Evolutionary conservation across 2,113 vertebrate genomes (phyloP), one percentile per base, ranked within the genome.

Genomic region (Macrotis lagotis): DNA sequence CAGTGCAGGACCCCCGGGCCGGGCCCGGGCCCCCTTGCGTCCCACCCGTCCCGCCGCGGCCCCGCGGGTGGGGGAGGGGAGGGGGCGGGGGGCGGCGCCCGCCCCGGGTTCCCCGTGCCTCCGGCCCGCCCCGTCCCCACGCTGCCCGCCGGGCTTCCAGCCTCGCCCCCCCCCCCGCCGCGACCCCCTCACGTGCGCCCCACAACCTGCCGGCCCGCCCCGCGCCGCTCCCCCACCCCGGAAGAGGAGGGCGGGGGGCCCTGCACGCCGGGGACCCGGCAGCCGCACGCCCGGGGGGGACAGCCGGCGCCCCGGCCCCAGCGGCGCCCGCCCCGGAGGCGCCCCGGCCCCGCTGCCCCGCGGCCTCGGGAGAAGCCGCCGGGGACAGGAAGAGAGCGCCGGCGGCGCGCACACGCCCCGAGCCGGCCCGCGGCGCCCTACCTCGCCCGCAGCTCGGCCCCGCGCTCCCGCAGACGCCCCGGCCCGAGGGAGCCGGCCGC

Each of bases 181-280:
- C 96, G 96, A 95, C 51, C 91, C 97, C 96, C n/a, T n/a, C n/a
- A n/a, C n/a, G n/a, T n/a, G n/a, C n/a, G n/a, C n/a, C n/a, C n/a
- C n/a, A n/a, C n/a, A n/a, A n/a, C n/a, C n/a, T n/a, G n/a, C n/a
- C n/a, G n/a, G n/a, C 95, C 95, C 26, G 49, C 52, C 96, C 95
- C 53, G 90, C 96, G 16, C 24, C 90, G 93, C 96, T 96, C 96
- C 51, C 91, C 97, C 96, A 97, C 95, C 97, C 98, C 97, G 97
- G 97, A 97, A 98, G 97, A 96, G 97, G 96, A 97, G 95, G 94
- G 95, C 89, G 93, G n/a, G n/a, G n/a, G n/a, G n/a, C n/a, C n/a
- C n/a, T n/a, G n/a, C n/a, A n/a, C n/a, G n/a, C n/a, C n/a, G n/a
- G n/a, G n/a, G n/a, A n/a, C n/a, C n/a, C 66, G 8, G 37, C 59